Base-by-base conservation (phyloP, 1,140 invertebrate species). In the Euwallacea similis region DNA sequence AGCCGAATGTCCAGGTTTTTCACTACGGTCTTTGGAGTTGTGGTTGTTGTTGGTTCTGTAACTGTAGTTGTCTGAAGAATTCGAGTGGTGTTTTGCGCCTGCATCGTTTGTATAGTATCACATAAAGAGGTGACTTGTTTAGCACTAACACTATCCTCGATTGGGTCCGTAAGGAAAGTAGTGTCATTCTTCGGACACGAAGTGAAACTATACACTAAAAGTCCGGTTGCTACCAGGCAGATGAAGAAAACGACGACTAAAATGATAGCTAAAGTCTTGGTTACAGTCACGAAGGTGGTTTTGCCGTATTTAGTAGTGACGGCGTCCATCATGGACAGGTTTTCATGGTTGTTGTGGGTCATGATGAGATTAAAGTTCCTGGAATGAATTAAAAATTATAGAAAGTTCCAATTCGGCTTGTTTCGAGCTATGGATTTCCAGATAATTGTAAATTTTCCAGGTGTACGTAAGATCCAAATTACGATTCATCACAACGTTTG, bases 11-110 rank as follows among this genome's bases (percentile, higher is more conserved):
- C 85, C 11, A 71, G 7, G 47, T 66, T 42, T 63, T 71, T 65
- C 3, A 61, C 13, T 76, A 73, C 4, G 21, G 72, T 81, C 81
- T 65, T 75, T 84, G 86, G 89, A 41, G 89, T 91, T 15, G 83
- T 91, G 47, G 90, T 93, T 0, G 89, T 92, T 11, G 74, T 90
- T 0, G 89, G 87, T 74, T 86, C 90, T 0, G 76, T 87, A 0
- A 80, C 90, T 11, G 87, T 92, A 0, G 86, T 89, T 72, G 86
- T 88, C 69, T 33, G 21, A 1, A 33, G 21, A 33, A 33, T 33
- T 33, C 21, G 21, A 33, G 21, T 33, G 21, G 21, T 33, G 21
- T 1, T 33, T 33, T 33, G 21, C 21, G 21, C 21, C 21, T 33
- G 1, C 21, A 4, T 33, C 21, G 21, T 33, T 33, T 4, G 21